A percentile compares a stretch with the other conserved stretches of the same genome.
Conservation (phyloP, 2,797 vertebrate genomes). For the Chloroceryle inda region DNA sequence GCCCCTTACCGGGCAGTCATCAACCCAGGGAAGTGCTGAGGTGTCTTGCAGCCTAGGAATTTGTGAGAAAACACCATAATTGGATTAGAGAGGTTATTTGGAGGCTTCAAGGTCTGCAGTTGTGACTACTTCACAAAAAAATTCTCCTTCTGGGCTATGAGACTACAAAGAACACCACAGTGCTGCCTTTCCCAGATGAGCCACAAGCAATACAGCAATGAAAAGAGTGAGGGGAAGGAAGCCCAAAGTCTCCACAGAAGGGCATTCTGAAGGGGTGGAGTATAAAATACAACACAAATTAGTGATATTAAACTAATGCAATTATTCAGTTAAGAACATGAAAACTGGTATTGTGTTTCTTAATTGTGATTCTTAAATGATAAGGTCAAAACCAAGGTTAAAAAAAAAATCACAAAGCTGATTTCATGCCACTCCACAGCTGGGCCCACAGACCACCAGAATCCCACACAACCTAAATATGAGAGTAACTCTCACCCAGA, state of each 20-base stretch:
- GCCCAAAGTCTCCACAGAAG: background rate
- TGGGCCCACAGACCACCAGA: background rate
- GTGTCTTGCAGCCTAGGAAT: slow-evolving; percentile 1
- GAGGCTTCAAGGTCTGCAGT: slow-evolving; percentile 7
- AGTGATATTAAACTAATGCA: background rate
- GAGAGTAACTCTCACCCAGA: background rate
- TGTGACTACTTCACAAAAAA: slow-evolving; percentile 9
- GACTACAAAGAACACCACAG: background rate
- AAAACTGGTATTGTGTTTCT: background rate
- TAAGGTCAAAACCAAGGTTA: background rate
- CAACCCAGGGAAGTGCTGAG: background rate
- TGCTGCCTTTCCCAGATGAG: background rate
- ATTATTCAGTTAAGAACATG: background rate
- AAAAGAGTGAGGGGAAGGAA: background rate
- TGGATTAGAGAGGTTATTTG: slow-evolving; percentile 16
- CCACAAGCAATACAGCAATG: background rate
- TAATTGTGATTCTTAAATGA: background rate
- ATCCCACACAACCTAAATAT: background rate
- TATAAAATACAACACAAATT: background rate
- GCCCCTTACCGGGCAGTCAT: background rate
- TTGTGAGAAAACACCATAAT: background rate
- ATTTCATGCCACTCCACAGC: background rate
- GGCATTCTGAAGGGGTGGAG: background rate
- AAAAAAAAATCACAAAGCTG: background rate
- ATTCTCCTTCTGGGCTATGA: background rate